Evolutionary conservation across 1,140 invertebrate species (phyloP), one percentile per base, ranked within the genome.

Genomic region (Zaprionus inermis): DNA sequence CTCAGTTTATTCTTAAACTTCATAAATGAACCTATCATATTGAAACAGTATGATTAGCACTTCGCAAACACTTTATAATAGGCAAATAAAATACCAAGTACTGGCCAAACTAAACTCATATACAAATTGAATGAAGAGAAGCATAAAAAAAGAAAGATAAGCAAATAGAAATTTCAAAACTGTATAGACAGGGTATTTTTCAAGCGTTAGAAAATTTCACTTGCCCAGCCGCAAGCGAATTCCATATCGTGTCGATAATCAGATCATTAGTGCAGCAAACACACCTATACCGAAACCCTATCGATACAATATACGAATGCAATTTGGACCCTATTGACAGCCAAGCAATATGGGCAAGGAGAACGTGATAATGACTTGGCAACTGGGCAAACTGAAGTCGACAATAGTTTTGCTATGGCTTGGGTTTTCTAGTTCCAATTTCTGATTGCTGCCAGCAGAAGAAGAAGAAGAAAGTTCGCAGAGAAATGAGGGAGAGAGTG

Each of bases 381-480:
- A 49, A 22, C 18, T 49, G 44, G 18, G 44, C 44, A 49, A 49
- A 49, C 44, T 49, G 44, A 20, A 22, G 44, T 12, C 18, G 9
- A 49, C 44, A 49, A 49, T 49, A 49, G 44, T 49, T 49, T 49
- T n/a, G 44, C 44, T 22, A 20, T 22, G 44, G 44, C 16, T 49
- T 20, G 5, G 20, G 44, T 49, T 49, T 22, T 49, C 44, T 49
- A 49, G 18, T 49, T 49, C 44, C 44, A 49, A 49, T 22, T 22
- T 44, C n/a, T 16, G 38, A 44, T 44, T 44, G n/a, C n/a, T 44
- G 38, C 38, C 38, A 16, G 38, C 24, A n/a, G 28, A 28, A 36
- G 12, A n/a, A 38, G 36, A 12, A 49, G 18, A 49, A n/a, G 18
- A 49, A 49, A 49, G 44, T 46, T 46, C 18, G 3, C 4, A 3